Conservation (phyloP, 1,140 invertebrate species). For the Zaprionus kolodkinae region DNA sequence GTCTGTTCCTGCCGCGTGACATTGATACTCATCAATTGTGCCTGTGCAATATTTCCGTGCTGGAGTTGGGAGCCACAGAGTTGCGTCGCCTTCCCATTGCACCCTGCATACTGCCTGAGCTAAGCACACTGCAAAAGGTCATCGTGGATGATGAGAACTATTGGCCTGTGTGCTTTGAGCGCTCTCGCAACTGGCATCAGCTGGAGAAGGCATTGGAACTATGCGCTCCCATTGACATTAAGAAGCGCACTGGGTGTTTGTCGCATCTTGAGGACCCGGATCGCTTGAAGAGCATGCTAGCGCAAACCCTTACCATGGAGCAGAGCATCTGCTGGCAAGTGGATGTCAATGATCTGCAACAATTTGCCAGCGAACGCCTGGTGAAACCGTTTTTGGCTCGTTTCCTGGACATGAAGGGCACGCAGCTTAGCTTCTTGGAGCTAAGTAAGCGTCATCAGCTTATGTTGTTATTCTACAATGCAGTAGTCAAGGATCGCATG, state of each 20-base stretch:
- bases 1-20: conserved; percentile 94
- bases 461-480: conserved; percentile 92
- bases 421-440: conserved; percentile 77
- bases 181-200: conserved; percentile 92
- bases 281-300: conserved; percentile 92
- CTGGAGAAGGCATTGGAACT: conserved; percentile 89
- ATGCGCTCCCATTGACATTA: conserved; percentile 91
- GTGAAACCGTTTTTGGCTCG: conserved; percentile 88
- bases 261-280: conserved; percentile 95
- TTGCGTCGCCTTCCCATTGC: conserved; percentile 85
- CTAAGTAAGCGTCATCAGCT: conserved; percentile 88
- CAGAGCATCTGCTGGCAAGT: conserved; percentile 85
- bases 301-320: conserved; percentile 92
- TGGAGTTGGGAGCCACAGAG: conserved; percentile 70
- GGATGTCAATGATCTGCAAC: conserved; percentile 88
- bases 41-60: conserved; percentile 89
- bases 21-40: conserved; percentile 91
- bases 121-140: conserved; percentile 90
- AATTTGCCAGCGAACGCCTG: conserved; percentile 88
- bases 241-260: conserved; percentile 94
- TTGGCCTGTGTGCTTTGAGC: conserved; percentile 93
- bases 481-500: conserved; percentile 93
- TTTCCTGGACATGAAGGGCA: conserved; percentile 85
- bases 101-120: conserved; percentile 94
- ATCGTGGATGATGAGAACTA: conserved; percentile 93